phyloP scores from a whole-genome alignment of 37 sponge, comb jelly and placozoan species.

The Hexactinellida sp. region DNA sequence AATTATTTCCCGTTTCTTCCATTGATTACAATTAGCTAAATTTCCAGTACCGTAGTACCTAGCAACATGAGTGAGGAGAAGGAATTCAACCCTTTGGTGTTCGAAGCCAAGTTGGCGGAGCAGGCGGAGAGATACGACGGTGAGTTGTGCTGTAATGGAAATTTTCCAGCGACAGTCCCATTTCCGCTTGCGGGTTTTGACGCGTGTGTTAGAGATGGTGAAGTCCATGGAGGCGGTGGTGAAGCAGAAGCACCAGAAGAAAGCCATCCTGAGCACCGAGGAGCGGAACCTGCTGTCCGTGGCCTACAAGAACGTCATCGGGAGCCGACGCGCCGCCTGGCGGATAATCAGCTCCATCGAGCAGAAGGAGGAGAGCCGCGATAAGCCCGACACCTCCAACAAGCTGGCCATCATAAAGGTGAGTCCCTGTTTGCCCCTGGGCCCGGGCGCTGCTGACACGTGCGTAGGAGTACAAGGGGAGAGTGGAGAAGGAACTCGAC shows the following conservation, averaged over 20 bases:
- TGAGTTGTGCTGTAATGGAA: background rate
- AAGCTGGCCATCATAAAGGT: background rate
- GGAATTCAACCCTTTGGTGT: background rate
- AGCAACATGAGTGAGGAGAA: background rate
- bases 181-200: background rate
- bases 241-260: background rate
- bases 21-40: too few relatives aligned
- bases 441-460: background rate
- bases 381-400: background rate
- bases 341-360: constrained; percentile 35
- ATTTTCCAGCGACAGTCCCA: background rate
- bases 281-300: constrained; percentile 66
- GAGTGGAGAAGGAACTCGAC: constrained; percentile 22
- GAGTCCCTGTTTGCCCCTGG: background rate
- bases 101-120: constrained; percentile 27
- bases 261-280: constrained; percentile 23
- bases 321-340: constrained; percentile 52
- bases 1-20: too few relatives aligned
- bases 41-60: too few relatives aligned
- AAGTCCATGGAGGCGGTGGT: constrained; percentile 40
- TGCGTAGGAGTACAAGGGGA: constrained; percentile 28
- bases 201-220: constrained; percentile 52
- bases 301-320: constrained; percentile 70
- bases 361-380: constrained; percentile 14
- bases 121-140: constrained; percentile 31